Base-by-base conservation (phyloP, 2,113 vertebrate genomes). In the Melanerpes aurifrons region DNA sequence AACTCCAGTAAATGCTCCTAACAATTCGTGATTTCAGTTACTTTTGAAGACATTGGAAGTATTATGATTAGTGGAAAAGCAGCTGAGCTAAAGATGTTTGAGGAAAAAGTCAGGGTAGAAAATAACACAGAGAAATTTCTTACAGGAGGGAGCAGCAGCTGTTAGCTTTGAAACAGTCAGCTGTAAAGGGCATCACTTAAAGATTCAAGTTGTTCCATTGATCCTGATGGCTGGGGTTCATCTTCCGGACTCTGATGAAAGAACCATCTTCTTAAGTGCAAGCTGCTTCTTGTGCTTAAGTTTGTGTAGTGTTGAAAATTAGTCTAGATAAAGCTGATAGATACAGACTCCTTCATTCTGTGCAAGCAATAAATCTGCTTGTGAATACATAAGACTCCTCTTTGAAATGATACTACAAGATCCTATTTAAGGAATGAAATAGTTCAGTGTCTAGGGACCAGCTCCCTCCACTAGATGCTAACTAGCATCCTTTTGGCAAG, bases 21-120 rank as follows among this genome's bases (percentile, higher is more conserved):
- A 50, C 0, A 0, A n/a, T 31, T 15, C 1, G 3, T 3, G 1
- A 43, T 73, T 66, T 86, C 79, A 54, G 2, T 58, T 77, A 83
- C 45, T 64, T 95, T 31, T 69, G 16, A 73, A 90, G 31, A 54
- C 12, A 62, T 10, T 37, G 12, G 11, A 83, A 58, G 4, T 62
- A 53, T n/a, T 71, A 26, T 7, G 19, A 70, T 5, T 73, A 31
- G 20, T 31, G 62, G 61, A 67, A 45, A 89, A 83, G 24, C 21
- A 77, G 25, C 13, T 73, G 63, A 83, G 64, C 13, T 80, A 70
- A 43, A 86, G n/a, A 50, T 16, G 10, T 40, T 83, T 71, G 29
- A 40, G 7, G 57, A 47, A 40, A 73, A 86, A 77, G 25, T 70
- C 2, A 1, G 13, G 6, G 18, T 40, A 91, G n/a, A 77, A 89